These are phyloP conservation scores for Pachycephus smyrnensis DNA, from an alignment of 2,888 invertebrate species.

Conservation along the genomic window DNA sequence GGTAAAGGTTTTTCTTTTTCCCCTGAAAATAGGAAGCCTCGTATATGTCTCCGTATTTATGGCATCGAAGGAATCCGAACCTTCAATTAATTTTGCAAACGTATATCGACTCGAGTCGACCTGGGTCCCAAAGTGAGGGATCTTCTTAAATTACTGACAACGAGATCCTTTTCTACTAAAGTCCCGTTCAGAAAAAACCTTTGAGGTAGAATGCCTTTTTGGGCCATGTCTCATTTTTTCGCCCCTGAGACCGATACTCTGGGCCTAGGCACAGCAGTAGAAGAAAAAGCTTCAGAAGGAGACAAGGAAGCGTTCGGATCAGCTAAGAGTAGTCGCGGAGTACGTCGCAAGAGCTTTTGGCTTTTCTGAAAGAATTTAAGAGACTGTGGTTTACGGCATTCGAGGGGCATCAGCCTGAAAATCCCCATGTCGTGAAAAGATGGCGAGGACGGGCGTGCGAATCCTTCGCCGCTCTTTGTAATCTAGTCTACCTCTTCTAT, in stretches of 20 bases:
- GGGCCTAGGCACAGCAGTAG: no score
- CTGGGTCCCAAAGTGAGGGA: neutral
- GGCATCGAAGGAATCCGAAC: neutral
- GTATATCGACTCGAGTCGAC: neutral
- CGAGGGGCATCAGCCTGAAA: neutral
- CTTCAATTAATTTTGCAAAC: conserved; percentile 4
- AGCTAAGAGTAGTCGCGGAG: no score
- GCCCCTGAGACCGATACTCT: no score
- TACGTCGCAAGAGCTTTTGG: neutral
- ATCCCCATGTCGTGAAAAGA: neutral
- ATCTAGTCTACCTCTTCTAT: neutral
- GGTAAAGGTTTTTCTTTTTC: neutral
- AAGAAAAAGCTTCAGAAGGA: no score
- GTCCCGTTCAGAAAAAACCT: no score
- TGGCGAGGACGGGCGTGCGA: neutral
- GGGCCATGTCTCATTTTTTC: no score
- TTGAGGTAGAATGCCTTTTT: no score
- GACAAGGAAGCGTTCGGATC: no score
- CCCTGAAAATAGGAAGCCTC: neutral
- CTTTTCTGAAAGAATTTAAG: neutral
- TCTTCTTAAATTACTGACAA: neutral
- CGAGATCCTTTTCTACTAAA: no score
- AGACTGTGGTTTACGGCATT: neutral
- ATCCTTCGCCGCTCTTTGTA: no score
- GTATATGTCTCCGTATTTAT: neutral